These are phyloP conservation scores for Plectus sambesii DNA, from an alignment of 1,140 invertebrate genomes.

Conservation along the genomic window DNA sequence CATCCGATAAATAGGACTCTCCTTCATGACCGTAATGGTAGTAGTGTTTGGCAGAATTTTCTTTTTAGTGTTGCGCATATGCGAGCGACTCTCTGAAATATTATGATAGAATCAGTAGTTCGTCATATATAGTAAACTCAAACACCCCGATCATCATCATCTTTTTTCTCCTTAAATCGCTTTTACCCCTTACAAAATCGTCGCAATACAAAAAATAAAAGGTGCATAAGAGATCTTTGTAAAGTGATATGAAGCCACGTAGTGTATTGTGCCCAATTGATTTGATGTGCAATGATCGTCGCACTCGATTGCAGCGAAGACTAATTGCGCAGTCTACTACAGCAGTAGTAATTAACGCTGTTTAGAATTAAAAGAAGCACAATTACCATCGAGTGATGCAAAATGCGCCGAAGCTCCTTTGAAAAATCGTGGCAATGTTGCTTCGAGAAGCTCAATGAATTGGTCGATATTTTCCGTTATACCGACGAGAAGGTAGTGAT, in stretches of 20 bases:
- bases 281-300: background rate
- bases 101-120: slow-evolving; percentile 27
- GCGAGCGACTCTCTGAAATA: slow-evolving; percentile 65
- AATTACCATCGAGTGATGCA: slow-evolving; percentile 18
- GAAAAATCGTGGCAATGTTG: slow-evolving; percentile 75
- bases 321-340: background rate
- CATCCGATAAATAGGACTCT: slow-evolving; percentile 73
- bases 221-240: background rate
- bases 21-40: slow-evolving; percentile 60
- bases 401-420: slow-evolving; percentile 63
- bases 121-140: too few species aligned
- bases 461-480: slow-evolving; percentile 85
- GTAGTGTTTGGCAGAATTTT: slow-evolving; percentile 69
- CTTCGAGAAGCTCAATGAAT: slow-evolving; percentile 80
- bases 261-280: background rate
- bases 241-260: background rate
- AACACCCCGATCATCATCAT: too few species aligned
- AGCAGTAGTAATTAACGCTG: background rate
- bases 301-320: background rate
- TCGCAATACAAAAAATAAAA: slow-evolving; percentile 1
- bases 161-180: too few species aligned
- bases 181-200: too few species aligned
- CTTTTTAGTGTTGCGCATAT: slow-evolving; percentile 80
- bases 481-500: slow-evolving; percentile 85
- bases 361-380: slow-evolving; percentile 12